phyloP scores from a whole-genome alignment of 2,113 vertebrate genomes.

The Neolamprologus longior region DNA sequence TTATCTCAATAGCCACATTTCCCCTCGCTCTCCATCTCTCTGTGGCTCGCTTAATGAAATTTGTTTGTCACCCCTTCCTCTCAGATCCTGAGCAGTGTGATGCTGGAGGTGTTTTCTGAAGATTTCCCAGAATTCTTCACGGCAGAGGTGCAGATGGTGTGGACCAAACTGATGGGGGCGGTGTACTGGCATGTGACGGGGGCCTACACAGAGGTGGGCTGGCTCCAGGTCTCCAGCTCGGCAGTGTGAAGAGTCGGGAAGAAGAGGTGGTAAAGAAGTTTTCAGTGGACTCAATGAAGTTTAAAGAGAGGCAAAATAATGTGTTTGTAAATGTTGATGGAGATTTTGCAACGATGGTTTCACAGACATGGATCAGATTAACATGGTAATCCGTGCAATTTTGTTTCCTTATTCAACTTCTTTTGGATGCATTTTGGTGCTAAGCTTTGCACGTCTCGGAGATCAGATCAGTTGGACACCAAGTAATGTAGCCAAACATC shows the following conservation, averaged over 20 bases:
- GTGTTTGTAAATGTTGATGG: background rate
- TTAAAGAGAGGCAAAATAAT: background rate
- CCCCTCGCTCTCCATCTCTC: background rate
- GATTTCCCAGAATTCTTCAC: slow-evolving; percentile 86
- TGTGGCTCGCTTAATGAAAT: background rate
- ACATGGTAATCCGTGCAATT: slow-evolving; percentile 12
- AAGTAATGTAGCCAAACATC: slow-evolving; percentile 18
- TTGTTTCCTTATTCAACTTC: background rate
- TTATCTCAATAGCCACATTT: background rate
- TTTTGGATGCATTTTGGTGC: slow-evolving; percentile 32
- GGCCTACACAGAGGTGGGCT: slow-evolving; percentile 93
- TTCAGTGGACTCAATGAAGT: background rate
- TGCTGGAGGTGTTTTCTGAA: slow-evolving; percentile 88
- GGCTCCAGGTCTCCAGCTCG: slow-evolving; percentile 89
- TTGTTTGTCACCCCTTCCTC: background rate
- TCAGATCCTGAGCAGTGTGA: slow-evolving; percentile 87
- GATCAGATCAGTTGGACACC: background rate
- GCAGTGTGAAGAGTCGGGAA: slow-evolving; percentile 75
- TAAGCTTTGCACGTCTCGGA: background rate
- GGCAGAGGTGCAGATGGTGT: slow-evolving; percentile 82
- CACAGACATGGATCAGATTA: slow-evolving; percentile 14
- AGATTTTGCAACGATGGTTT: slow-evolving; percentile 8
- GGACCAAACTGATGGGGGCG: slow-evolving; percentile 86
- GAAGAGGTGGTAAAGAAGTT: background rate
- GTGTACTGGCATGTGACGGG: slow-evolving; percentile 89